These are phyloP conservation scores for Meliscaeva auricollis DNA, from an alignment of 2,888 invertebrate species.

Conservation along the genomic window DNA sequence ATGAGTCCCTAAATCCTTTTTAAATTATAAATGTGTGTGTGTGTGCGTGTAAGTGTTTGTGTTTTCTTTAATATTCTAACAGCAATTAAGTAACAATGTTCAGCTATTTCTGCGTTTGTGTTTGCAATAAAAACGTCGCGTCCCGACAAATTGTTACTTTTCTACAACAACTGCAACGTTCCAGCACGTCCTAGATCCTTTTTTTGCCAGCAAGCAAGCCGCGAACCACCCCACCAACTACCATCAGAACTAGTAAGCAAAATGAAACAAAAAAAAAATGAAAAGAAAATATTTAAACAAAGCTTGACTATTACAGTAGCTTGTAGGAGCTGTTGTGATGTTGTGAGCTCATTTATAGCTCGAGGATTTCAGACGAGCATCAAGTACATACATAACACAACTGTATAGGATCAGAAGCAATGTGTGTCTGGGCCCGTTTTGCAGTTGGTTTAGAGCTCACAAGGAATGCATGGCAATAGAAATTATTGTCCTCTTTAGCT, in stretches of 20 bases:
- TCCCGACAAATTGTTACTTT: slow-evolving; percentile 62
- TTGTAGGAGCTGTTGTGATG: not conserved
- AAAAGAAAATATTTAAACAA: slow-evolving; percentile 44
- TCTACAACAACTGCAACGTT: slow-evolving; percentile 18
- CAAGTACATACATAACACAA: slow-evolving; percentile 11
- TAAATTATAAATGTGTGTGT: not conserved
- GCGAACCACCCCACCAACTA: not conserved
- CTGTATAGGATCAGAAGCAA: not conserved
- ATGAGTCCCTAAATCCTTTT: not conserved
- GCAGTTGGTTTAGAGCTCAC: slow-evolving; percentile 37
- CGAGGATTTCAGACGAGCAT: slow-evolving; percentile 30
- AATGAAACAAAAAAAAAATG: not conserved
- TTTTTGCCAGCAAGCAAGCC: not conserved
- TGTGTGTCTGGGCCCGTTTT: slow-evolving; percentile 14
- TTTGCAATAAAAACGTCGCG: slow-evolving; percentile 49
- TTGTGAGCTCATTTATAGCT: slow-evolving; percentile 25
- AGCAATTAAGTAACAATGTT: slow-evolving; percentile 68
- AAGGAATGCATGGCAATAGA: slow-evolving; percentile 48
- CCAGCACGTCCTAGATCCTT: slow-evolving; percentile 44
- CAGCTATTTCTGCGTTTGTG: slow-evolving; percentile 50
- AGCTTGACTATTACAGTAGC: slow-evolving; percentile 3
- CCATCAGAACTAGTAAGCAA: not conserved
- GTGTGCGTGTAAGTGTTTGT: not conserved
- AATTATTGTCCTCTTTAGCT: slow-evolving; percentile 57
- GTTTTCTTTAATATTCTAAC: slow-evolving; percentile 21